Base-by-base conservation (phyloP, 2,113 vertebrate species). In the Neotragus pygmaeus region DNA sequence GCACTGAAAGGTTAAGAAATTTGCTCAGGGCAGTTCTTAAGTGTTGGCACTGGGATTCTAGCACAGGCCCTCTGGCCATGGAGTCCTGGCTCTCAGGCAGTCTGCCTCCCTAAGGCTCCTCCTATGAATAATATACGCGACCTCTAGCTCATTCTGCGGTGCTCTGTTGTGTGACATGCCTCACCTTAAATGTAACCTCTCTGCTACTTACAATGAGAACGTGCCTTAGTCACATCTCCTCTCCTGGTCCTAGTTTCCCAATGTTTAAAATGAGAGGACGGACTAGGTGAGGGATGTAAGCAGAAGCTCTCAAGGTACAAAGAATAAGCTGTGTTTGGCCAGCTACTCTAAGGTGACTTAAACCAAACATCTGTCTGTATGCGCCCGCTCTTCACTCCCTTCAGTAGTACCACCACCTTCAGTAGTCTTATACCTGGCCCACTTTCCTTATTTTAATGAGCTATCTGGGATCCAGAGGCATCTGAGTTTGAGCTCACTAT, bases 221-320 rank as follows among this genome's bases (percentile, higher is more conserved):
- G 23, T 47, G 12, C 47, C 33, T 53, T 45, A 39, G 75, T 85
- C 51, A 85, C 49, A 39, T 83, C 84, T 57, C 8, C 17, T 82
- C 94, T 89, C 15, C 43, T 1, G 23, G 43, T 16, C 33, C 43
- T 51, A 17, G 49, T 75, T 90, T 94, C 57, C 78, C 66, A 53
- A 49, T 64, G 82, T 81, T 92, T 85, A 55, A 94, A 80, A 75
- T 57, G 43, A 73, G 7, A 49, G 15, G 2, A 49, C 75, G 88
- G 73, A 58, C 49, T 27, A 60, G 36, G 53, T 23, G 39, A 86
- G 25, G 85, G 23, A 25, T 49, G 3, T 36, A 51, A 75, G 27
- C 60, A 23, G 53, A 80, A 92, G 47, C 14, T 45, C 23, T 10
- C 9, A 5, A 12, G 53, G 36, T 53, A 19, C 36, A 64, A 30